Evolutionary conservation across 2,797 vertebrate genomes (phyloP).

Genomic region (Hyperoplus lanceolatus): DNA sequence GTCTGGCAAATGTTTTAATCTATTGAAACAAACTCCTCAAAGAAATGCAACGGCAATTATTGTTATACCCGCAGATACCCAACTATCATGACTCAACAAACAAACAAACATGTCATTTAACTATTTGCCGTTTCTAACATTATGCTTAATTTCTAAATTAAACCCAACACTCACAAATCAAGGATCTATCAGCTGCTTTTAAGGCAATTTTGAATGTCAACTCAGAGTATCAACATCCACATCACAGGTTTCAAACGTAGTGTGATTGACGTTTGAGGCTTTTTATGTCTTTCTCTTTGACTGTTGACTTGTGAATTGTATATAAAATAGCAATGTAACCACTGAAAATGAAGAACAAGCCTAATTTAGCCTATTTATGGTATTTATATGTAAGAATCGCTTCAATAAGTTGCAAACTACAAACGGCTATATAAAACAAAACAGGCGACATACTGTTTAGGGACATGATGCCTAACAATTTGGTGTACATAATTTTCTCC

Average conservation of each 20-base stretch:
- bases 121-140: not conserved
- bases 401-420: not conserved
- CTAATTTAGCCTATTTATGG: not conserved
- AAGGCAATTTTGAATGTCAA: not conserved
- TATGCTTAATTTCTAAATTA: not conserved
- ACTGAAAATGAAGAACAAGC: not conserved
- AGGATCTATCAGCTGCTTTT: not conserved
- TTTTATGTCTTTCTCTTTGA: not conserved
- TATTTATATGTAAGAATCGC: too few relatives aligned
- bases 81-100: not conserved
- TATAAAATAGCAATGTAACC: not conserved
- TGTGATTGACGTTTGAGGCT: not conserved
- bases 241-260: not conserved
- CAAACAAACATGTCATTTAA: not conserved
- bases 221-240: not conserved
- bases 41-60: too few relatives aligned
- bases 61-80: not conserved
- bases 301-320: not conserved
- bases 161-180: not conserved
- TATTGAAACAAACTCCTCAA: too few relatives aligned
- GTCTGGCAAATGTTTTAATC: too few relatives aligned
- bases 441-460: slow-evolving; percentile 17
- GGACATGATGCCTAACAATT: slow-evolving; percentile 7
- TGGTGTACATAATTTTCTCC: slow-evolving; percentile 5
- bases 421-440: slow-evolving; percentile 15